These are phyloP conservation scores for Somateria mollissima DNA, from an alignment of 2,797 vertebrate genomes.

Conservation along the genomic window DNA sequence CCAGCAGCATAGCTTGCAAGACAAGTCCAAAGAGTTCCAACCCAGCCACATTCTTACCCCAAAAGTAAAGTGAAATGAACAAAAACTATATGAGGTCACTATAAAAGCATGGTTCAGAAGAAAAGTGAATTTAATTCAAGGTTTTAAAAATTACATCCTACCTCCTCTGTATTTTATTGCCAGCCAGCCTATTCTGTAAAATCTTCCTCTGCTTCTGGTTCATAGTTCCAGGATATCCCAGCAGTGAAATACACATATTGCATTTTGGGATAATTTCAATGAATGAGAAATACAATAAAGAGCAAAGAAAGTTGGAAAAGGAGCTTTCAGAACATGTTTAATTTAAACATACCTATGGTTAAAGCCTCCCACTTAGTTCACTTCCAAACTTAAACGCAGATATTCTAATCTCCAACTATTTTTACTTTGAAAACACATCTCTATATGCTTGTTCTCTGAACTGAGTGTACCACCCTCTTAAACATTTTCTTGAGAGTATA, in stretches of 20 bases:
- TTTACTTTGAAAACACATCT: background rate
- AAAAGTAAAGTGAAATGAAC: background rate
- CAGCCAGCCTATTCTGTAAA: background rate
- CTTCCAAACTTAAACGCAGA: background rate
- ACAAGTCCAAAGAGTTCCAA: background rate
- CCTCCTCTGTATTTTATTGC: background rate
- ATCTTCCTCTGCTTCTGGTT: background rate
- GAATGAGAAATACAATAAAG: background rate
- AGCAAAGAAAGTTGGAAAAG: background rate
- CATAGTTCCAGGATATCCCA: background rate
- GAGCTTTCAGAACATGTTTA: background rate
- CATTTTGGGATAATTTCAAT: background rate
- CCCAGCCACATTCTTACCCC: accelerated
- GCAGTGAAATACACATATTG: background rate
- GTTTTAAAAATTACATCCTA: background rate
- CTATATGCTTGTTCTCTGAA: background rate
- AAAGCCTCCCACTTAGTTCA: background rate
- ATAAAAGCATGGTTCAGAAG: accelerated
- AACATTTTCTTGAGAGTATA: background rate
- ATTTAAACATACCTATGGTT: background rate
- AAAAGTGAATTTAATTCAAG: background rate
- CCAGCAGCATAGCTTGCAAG: background rate
- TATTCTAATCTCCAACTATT: background rate
- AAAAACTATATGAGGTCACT: accelerated
- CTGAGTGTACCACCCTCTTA: background rate